Conservation (phyloP, 1,140 invertebrate genomes). For the Bombus fervidus region DNA sequence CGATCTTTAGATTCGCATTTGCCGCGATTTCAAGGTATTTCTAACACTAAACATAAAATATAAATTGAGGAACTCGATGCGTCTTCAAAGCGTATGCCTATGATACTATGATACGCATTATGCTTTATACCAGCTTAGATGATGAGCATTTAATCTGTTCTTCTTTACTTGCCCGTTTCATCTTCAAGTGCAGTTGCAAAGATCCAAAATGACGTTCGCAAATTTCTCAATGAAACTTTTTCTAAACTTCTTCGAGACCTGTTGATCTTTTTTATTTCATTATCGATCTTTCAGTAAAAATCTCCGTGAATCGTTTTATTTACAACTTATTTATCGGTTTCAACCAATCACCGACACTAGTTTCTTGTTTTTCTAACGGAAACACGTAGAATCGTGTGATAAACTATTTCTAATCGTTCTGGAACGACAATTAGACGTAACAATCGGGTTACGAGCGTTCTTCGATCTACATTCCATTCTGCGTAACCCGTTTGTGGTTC, state of each 20-base stretch:
- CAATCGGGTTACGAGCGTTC: conserved; percentile 59
- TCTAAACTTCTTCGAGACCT: neutral
- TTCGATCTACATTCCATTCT: conserved; percentile 31
- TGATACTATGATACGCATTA: neutral
- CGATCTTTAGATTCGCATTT: neutral
- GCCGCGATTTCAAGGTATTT: conserved; percentile 46
- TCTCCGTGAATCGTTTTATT: neutral
- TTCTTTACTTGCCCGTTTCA: neutral
- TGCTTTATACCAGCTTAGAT: neutral
- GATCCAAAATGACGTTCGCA: neutral
- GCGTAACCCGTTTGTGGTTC: conserved; percentile 44
- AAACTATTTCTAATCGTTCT: conserved; percentile 70
- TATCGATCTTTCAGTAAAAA: neutral
- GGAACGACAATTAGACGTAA: conserved; percentile 73
- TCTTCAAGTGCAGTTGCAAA: neutral
- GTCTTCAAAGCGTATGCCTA: neutral
- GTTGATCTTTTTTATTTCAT: neutral
- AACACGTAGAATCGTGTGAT: conserved; percentile 1
- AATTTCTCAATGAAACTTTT: neutral
- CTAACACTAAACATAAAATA: conserved; percentile 67
- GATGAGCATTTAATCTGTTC: conserved; percentile 9
- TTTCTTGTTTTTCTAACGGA: too few species aligned
- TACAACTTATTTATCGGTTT: neutral
- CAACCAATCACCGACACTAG: neutral
- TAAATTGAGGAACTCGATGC: conserved; percentile 28